Evolutionary conservation across 2,888 invertebrate genomes (phyloP), one percentile per base, ranked within the genome.

Genomic region (Glomeris marginata): DNA sequence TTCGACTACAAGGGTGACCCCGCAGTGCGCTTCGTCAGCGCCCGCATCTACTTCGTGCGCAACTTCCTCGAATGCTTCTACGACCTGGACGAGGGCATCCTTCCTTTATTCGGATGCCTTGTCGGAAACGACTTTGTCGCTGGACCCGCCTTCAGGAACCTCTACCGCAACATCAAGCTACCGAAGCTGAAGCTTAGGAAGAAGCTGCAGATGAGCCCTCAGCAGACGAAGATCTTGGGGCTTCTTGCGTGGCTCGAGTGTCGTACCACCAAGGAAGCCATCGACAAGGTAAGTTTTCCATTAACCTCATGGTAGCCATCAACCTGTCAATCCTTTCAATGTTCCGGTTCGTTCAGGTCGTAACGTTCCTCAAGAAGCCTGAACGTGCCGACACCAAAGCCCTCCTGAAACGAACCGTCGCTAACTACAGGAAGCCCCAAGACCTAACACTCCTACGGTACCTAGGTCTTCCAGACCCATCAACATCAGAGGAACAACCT

Each of bases 81-180:
- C 1, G 77, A 78, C 0, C 63, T 87, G 33, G 73, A 78, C 53
- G 74, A 74, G 55, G 74, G 76, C 15, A 67, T 81, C 54, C 63
- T 94, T 45, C 87, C 90, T 0, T 63, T 94, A 20, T 72, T 88
- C 54, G 85, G 87, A 1, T 81, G 84, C 1, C 63, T 92, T 35
- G 68, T 91, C 6, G 94, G 92, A 1, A 94, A 94, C 70, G 94
- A 94, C 67, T 91, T 83, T 67, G 78, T 90, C 8, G 28, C 28
- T 8, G 72, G 78, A 37, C 73, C 73, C 2, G 71, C 74, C 0
- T 87, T 90, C 61, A 70, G 69, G 1, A 74, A 77, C 55, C 87
- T 91, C 64, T 83, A 80, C 60, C 65, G 71, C 13, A 52, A 52
- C n/a, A 49, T 60, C 5, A 77, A 76, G 62, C 59, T 78, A 36